These are phyloP conservation scores for Dipodomys stephensi DNA, from an alignment of 2,113 vertebrate genomes.

Conservation along the genomic window DNA sequence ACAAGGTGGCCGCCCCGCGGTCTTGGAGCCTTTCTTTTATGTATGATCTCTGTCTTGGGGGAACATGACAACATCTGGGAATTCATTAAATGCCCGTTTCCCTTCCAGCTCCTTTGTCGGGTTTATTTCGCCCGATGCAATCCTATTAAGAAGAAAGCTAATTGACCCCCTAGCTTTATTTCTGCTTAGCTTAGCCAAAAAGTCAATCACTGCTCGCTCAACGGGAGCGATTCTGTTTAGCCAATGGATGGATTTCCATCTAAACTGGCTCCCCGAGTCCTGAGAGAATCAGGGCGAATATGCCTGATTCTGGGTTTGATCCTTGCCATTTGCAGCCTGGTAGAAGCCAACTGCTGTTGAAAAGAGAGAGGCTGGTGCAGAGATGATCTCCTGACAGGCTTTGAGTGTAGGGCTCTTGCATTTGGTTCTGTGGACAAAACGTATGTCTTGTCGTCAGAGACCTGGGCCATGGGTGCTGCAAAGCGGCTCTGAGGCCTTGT, in stretches of 20 bases:
- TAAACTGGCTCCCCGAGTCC: slow-evolving; percentile 39
- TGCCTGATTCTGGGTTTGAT: slow-evolving; percentile 65
- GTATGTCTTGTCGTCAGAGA: background rate
- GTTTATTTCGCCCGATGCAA: slow-evolving; percentile 54
- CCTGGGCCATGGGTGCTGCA: background rate
- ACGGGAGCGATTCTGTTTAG: background rate
- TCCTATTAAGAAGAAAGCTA: slow-evolving; percentile 72
- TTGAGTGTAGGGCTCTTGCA: background rate
- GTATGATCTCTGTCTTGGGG: slow-evolving; percentile 31
- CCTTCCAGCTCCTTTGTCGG: slow-evolving; percentile 40
- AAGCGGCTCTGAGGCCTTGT: background rate
- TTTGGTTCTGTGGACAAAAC: background rate
- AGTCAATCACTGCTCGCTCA: slow-evolving; percentile 60
- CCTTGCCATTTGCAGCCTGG: slow-evolving; percentile 66
- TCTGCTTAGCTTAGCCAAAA: slow-evolving; percentile 69
- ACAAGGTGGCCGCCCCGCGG: background rate
- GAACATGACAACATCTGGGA: slow-evolving; percentile 38
- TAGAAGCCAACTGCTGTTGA: background rate
- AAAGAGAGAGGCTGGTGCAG: background rate
- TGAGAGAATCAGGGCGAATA: slow-evolving; percentile 33
- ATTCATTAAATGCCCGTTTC: slow-evolving; percentile 66
- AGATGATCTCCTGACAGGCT: background rate
- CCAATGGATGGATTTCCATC: slow-evolving; percentile 56
- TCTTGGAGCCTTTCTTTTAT: slow-evolving; percentile 42
- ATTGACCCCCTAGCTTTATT: slow-evolving; percentile 67